phyloP scores from a whole-genome alignment of 2,888 invertebrate species.

The Agonopterix arenella region DNA sequence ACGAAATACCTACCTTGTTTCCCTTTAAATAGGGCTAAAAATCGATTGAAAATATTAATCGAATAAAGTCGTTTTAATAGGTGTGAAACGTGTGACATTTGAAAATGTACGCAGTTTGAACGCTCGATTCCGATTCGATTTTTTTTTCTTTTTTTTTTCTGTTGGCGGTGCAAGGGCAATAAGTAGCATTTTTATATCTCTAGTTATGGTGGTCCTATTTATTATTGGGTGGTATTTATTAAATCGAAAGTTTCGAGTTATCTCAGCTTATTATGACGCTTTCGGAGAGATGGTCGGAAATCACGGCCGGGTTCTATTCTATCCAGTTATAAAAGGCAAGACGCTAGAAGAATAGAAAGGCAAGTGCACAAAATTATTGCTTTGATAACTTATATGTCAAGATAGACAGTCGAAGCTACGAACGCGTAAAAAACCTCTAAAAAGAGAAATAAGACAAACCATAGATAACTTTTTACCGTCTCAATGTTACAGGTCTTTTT shows the following conservation, averaged over 20 bases:
- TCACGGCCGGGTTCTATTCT: too few species aligned
- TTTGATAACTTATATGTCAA: too few species aligned
- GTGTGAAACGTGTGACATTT: constrained; percentile 68
- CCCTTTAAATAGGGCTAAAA: rapidly evolving
- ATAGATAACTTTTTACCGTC: too few species aligned
- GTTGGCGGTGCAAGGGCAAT: neutral
- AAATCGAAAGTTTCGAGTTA: too few species aligned
- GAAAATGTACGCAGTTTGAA: constrained; percentile 42
- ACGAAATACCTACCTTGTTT: constrained; percentile 6
- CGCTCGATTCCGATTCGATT: constrained; percentile 36
- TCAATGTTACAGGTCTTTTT: too few species aligned
- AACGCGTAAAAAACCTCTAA: too few species aligned
- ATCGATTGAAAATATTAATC: constrained; percentile 10
- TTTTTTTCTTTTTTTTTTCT: constrained; percentile 29
- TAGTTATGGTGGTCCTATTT: neutral
- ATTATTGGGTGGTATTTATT: neutral
- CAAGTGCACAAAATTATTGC: too few species aligned
- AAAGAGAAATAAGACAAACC: too few species aligned
- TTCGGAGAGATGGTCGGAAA: too few species aligned
- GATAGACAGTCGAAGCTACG: too few species aligned
- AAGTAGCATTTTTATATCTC: neutral
- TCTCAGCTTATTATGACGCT: neutral
- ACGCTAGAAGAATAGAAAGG: too few species aligned
- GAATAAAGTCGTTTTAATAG: constrained; percentile 24
- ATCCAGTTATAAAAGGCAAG: too few species aligned